Evolutionary conservation across 2,888 invertebrate genomes (phyloP).

Genomic region (Oscheius myriophilus): DNA sequence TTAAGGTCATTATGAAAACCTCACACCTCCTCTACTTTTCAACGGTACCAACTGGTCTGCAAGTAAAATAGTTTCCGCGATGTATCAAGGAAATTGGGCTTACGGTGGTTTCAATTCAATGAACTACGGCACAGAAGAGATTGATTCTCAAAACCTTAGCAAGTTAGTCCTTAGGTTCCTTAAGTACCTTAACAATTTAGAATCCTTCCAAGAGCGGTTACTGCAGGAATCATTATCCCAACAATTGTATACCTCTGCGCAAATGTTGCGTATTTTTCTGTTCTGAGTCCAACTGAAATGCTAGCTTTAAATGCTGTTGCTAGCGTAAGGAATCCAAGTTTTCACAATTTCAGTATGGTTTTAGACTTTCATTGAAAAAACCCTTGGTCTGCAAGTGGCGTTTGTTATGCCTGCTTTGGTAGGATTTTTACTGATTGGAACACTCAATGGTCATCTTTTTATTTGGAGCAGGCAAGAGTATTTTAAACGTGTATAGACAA

Average conservation of each 20-base stretch:
- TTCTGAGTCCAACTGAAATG: constrained; percentile 45
- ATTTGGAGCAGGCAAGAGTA: constrained; percentile 45
- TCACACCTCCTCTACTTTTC: constrained; percentile 35
- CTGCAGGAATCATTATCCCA: constrained; percentile 45
- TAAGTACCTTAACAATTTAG: constrained; percentile 20
- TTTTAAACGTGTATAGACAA: not conserved
- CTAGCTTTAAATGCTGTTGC: constrained; percentile 48
- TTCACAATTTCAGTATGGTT: not conserved
- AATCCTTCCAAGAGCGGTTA: constrained; percentile 44
- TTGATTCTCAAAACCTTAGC: constrained; percentile 44
- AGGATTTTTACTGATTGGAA: constrained; percentile 49
- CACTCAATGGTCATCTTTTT: constrained; percentile 51
- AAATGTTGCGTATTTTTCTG: constrained; percentile 47
- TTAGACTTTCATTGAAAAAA: constrained; percentile 47
- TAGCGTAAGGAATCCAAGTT: constrained; percentile 33
- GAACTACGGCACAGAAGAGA: constrained; percentile 53
- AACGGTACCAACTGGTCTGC: constrained; percentile 37
- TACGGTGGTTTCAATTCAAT: constrained; percentile 50
- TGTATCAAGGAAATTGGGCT: constrained; percentile 56
- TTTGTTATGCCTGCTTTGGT: constrained; percentile 52
- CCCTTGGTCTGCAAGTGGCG: constrained; percentile 42
- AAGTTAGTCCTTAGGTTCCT: constrained; percentile 25
- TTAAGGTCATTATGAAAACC: constrained; percentile 32
- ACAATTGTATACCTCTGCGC: constrained; percentile 44
- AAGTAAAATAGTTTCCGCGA: constrained; percentile 41